phyloP scores from a whole-genome alignment of 2,888 invertebrate genomes.

The Tenthredo scrophulariae region DNA sequence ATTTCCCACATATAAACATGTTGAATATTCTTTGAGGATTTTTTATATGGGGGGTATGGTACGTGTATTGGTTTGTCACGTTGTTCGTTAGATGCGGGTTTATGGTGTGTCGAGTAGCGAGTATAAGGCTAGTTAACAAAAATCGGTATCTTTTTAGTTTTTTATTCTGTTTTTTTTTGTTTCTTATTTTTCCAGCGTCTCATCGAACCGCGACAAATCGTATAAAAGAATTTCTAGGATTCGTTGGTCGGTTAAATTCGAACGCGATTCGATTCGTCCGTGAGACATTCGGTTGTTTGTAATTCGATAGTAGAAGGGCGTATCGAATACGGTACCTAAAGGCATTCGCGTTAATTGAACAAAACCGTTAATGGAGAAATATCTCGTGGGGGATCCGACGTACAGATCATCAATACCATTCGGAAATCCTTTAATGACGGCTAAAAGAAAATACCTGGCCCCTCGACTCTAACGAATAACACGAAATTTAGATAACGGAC shows the following conservation, averaged over 20 bases:
- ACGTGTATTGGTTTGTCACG: no score
- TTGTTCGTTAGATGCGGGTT: background rate
- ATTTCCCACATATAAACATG: background rate
- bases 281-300: constrained; percentile 54
- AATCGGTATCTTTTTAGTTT: background rate
- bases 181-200: background rate
- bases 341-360: constrained; percentile 35
- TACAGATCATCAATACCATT: no score
- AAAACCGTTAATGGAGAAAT: constrained; percentile 37
- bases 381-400: background rate
- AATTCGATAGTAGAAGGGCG: constrained; percentile 50
- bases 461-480: background rate
- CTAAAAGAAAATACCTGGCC: no score
- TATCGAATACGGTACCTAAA: constrained; percentile 5
- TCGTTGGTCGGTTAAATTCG: constrained; percentile 64
- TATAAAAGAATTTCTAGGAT: constrained; percentile 65
- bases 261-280: constrained; percentile 60
- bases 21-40: background rate
- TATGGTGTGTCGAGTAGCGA: background rate
- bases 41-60: no score
- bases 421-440: no score
- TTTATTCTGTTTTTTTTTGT: background rate
- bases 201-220: constrained; percentile 66
- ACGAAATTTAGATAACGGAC: constrained; percentile 23
- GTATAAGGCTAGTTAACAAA: background rate